Evolutionary conservation across 2,113 vertebrate species (phyloP).

Genomic region (Glareola pratincola): DNA sequence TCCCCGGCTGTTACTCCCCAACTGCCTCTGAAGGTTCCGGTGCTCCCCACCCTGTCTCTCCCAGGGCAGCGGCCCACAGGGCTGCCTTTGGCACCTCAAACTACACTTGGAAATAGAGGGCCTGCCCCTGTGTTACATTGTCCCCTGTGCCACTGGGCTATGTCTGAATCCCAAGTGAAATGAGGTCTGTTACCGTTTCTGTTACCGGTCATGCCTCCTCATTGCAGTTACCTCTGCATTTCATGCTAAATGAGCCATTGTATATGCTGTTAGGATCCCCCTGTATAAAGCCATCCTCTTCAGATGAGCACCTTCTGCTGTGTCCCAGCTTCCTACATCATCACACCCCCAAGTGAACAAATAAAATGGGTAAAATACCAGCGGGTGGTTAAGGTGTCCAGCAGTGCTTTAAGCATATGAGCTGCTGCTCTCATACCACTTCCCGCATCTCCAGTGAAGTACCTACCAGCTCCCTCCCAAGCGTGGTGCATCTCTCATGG

Average conservation of each 20-base stretch:
- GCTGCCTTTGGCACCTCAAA: not conserved
- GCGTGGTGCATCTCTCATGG: not conserved
- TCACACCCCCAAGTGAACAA: not conserved
- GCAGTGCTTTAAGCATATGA: not conserved
- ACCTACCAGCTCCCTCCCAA: not conserved
- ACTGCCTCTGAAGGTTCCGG: not conserved
- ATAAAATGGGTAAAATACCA: not conserved
- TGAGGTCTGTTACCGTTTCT: rapidly evolving
- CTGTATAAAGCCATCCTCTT: not conserved
- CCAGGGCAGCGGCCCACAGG: rapidly evolving
- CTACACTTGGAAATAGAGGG: not conserved
- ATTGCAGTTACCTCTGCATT: not conserved
- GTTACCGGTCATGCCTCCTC: not conserved
- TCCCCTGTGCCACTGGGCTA: not conserved
- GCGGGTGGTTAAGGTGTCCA: not conserved
- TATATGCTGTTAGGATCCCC: rapidly evolving
- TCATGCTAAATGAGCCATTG: not conserved
- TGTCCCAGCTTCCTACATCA: not conserved
- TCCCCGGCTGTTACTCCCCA: not conserved
- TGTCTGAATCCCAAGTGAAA: not conserved
- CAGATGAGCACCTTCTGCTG: not conserved
- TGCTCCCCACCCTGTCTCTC: not conserved
- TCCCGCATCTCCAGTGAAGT: not conserved
- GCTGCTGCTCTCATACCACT: not conserved
- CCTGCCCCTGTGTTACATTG: rapidly evolving